Evolutionary conservation across 2,797 vertebrate species (phyloP).

Genomic region (Myoxocephalus aenaeus): DNA sequence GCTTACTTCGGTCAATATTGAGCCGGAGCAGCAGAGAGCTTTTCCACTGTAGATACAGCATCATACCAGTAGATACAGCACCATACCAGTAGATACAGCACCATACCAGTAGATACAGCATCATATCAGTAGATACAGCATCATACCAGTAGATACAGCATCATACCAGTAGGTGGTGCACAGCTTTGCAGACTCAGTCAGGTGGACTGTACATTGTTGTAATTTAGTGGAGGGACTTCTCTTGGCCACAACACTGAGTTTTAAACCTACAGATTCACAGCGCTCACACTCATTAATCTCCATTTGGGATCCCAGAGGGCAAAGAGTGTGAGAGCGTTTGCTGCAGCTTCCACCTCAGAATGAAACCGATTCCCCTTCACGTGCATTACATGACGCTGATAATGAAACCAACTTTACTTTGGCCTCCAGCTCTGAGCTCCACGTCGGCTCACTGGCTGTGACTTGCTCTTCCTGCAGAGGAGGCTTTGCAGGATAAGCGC

Average conservation of each 20-base stretch:
- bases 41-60: no score
- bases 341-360: not conserved
- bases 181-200: slow-evolving; percentile 15
- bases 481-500: slow-evolving; percentile 31
- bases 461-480: slow-evolving; percentile 23
- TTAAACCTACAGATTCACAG: no score
- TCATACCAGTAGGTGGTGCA: slow-evolving; percentile 69
- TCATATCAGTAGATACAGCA: no score
- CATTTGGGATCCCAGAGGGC: not conserved
- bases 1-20: not conserved
- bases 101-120: no score
- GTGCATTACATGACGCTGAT: not conserved
- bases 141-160: not conserved
- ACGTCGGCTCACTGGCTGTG: not conserved
- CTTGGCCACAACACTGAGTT: not conserved
- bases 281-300: not conserved
- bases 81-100: no score
- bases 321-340: not conserved
- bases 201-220: not conserved
- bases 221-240: not conserved
- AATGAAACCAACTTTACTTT: not conserved
- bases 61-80: no score
- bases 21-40: no score
- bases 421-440: not conserved
- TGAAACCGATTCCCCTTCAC: not conserved